A percentile compares a stretch with the other conserved stretches of the same genome.
These are phyloP conservation scores for Ctenochaetus hawaiiensis DNA, from an alignment of 2,797 vertebrate genomes.

Conservation along the genomic window DNA sequence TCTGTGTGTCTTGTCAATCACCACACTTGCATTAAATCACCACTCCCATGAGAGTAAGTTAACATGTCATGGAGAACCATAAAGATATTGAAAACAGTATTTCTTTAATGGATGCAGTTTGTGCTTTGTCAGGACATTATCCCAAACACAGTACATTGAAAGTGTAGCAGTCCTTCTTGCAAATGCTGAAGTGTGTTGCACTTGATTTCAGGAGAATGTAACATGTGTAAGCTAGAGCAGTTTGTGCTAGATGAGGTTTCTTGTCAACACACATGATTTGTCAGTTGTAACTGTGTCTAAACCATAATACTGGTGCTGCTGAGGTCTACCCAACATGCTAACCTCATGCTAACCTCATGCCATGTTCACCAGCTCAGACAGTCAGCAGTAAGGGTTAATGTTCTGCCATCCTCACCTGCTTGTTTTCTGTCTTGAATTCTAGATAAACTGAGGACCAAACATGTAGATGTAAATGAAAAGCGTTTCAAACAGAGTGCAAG, in stretches of 20 bases:
- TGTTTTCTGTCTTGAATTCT: constrained; percentile 62
- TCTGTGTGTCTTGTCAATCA: background rate
- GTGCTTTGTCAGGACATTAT: background rate
- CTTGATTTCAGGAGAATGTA: background rate
- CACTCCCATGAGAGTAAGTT: background rate
- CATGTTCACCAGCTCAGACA: constrained; percentile 87
- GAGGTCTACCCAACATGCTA: background rate
- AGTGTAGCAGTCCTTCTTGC: background rate
- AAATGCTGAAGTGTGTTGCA: background rate
- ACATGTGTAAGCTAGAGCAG: background rate
- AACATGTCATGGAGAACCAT: background rate
- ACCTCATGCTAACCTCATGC: constrained; percentile 13
- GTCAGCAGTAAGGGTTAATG: constrained; percentile 82
- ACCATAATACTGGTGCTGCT: background rate
- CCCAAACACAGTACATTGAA: background rate
- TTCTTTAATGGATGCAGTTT: background rate
- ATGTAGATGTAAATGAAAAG: constrained; percentile 19
- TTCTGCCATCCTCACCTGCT: constrained; percentile 85
- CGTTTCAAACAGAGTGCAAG: background rate
- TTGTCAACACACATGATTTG: background rate
- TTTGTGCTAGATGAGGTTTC: background rate
- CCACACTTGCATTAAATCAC: background rate
- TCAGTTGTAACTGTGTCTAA: background rate
- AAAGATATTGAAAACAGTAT: background rate
- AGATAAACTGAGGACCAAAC: constrained; percentile 74